Percentiles rank a stretch among this genome's conserved stretches.
Evolutionary conservation across 1,140 invertebrate genomes (phyloP).

Genomic region (Watersipora subatra): DNA sequence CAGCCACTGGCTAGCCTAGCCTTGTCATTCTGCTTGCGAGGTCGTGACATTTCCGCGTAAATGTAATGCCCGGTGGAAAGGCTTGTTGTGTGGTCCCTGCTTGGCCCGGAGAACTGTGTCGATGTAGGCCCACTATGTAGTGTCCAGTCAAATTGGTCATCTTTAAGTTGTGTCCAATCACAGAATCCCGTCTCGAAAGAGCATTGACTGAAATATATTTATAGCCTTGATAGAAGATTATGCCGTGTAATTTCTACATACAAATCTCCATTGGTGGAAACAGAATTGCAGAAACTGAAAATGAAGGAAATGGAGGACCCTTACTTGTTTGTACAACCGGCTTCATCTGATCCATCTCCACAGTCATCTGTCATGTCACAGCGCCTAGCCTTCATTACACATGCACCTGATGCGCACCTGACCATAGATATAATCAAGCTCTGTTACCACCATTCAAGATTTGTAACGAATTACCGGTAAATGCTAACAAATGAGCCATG

Average conservation of each 20-base stretch:
- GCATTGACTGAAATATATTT: slow-evolving; percentile 38
- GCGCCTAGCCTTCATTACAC: slow-evolving; percentile 5
- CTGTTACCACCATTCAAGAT: too few relatives aligned
- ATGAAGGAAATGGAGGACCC: too few relatives aligned
- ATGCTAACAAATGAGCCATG: too few relatives aligned
- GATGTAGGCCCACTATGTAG: slow-evolving; percentile 44
- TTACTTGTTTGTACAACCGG: too few relatives aligned
- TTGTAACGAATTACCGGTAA: too few relatives aligned
- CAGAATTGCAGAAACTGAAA: too few relatives aligned
- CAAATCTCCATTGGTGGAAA: too few relatives aligned
- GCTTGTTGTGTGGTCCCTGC: slow-evolving; percentile 20
- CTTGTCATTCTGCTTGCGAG: slow-evolving; percentile 8
- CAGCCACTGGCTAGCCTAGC: slow-evolving; percentile 13
- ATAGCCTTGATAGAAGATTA: too few relatives aligned
- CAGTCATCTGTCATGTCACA: slow-evolving; percentile 18
- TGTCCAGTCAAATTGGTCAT: slow-evolving; percentile 62
- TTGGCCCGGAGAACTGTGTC: slow-evolving; percentile 14
- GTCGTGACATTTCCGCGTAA: slow-evolving; percentile 12
- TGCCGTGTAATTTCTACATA: too few relatives aligned
- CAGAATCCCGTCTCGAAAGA: slow-evolving; percentile 61
- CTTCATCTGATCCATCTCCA: slow-evolving; percentile 14
- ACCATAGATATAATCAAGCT: too few relatives aligned
- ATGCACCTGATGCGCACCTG: slow-evolving; percentile 13
- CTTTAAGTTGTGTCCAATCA: slow-evolving; percentile 57
- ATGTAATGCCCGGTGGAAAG: slow-evolving; percentile 19